Base-by-base conservation (phyloP, 2,888 invertebrate species). In the Drosophila anomelani region DNA sequence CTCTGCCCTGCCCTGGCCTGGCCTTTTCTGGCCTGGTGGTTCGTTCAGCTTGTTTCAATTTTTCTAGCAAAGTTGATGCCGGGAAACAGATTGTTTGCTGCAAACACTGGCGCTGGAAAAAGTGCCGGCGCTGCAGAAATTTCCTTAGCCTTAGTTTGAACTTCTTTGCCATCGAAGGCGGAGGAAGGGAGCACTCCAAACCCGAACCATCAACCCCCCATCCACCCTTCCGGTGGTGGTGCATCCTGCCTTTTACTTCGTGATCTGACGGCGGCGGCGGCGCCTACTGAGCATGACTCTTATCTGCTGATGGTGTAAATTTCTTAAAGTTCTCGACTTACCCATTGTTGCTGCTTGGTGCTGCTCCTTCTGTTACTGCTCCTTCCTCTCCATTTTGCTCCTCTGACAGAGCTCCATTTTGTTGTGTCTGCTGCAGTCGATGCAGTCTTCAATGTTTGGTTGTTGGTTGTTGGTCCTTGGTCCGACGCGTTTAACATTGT, bases 231-330 rank as follows among this genome's bases (percentile, higher is more conserved):
- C n/a, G 51, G 51, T 38, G 51, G 51, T 38, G 43, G 47, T 56
- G 32, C 55, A 59, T 44, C 59, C 60, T 47, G 56, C 38, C 26
- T 13, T 26, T 13, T 26, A 26, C 59, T 39, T 15, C 38, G 43
- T 57, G 56, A 67, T 75, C 64, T 61, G 71, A 53, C 57, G 56
- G 38, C 46, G 71, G 55, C 57, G 56, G 58, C 58, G 55, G 53
- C 46, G 68, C 39, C 57, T 57, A 43, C 34, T 74, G 62, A 46
- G 59, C 76, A 55, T 77, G 63, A 73, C 74, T 77, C 78, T 81
- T 83, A 85, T 89, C 89, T 86, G 89, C 86, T 86, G 86, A 86
- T 86, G 86, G 86, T 86, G 89, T 86, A 86, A 89, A 86, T 86
- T 86, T 89, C 86, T 88, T 88, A 71, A 81, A 86, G 81, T 89